Evolutionary conservation across 2,113 vertebrate species (phyloP), one percentile per base, ranked within the genome.

Genomic region (Cynocephalus volans): DNA sequence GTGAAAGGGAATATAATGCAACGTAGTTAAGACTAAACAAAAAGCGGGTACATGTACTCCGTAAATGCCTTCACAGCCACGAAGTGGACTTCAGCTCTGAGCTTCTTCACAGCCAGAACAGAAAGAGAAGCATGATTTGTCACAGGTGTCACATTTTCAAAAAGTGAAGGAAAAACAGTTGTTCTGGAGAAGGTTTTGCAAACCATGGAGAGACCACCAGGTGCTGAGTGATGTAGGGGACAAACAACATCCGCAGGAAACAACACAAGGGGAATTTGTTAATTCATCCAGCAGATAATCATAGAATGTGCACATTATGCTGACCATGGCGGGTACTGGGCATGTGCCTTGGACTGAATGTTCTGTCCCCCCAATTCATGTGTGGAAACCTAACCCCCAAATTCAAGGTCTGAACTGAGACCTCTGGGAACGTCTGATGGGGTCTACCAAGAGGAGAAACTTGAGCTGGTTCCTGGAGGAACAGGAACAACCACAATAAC

Each of bases 101-200:
- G 56, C n/a, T 45, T 50, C 80, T 80, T 28, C 18, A 58, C 12
- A 81, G 65, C 60, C 19, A 1, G 79, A 90, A 64, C 67, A 82
- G 58, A 81, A 95, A 88, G 65, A 75, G 76, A 90, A 75, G 93
- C 62, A 54, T 48, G 23, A 5, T 95, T 45, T 95, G 80, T 93
- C 50, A 87, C 67, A 62, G 82, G 88, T 85, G 81, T 81, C 96
- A 69, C 33, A 21, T 91, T 86, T 86, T 86, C 36, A 41, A 45
- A 64, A 93, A 24, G 33, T 58, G 33, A 65, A 69, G 75, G 72
- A 67, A 79, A 90, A 84, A 82, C 52, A 45, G 21, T 89, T 95
- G 83, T 58, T 90, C 31, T 33, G 36, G 69, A 97, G 77, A 91
- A 82, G 33, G 28, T 92, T 96, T 93, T 45, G 2, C n/a, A 33